Percentiles rank a stretch among this genome's conserved stretches.
Conservation (phyloP, 2,888 invertebrate species). For the Piscicola geometra region DNA sequence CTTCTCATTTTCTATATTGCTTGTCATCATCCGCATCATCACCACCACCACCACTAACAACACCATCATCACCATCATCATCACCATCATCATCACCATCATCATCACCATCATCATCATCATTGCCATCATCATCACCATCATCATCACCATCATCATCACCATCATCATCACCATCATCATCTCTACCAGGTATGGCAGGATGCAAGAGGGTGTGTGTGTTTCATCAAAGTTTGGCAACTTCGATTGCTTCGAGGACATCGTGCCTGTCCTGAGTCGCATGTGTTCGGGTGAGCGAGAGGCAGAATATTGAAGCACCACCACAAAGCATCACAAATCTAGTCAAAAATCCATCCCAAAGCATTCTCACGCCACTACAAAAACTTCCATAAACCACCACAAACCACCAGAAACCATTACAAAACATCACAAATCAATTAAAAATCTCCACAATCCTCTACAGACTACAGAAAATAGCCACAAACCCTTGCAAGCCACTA, state of each 20-base stretch:
- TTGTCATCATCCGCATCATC: background rate
- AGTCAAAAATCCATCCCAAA: too few species aligned
- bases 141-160: slow-evolving; percentile 25
- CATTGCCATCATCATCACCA: slow-evolving; percentile 8
- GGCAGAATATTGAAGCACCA: too few species aligned
- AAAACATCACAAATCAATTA: too few species aligned
- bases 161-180: background rate
- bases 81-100: too few species aligned
- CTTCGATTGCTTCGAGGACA: background rate
- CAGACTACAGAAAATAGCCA: too few species aligned
- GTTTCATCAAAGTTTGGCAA: background rate
- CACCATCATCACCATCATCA: too few species aligned
- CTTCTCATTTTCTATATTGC: background rate
- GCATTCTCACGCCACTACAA: too few species aligned
- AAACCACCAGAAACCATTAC: too few species aligned
- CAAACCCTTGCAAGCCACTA: too few species aligned
- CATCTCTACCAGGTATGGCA: slow-evolving; percentile 6
- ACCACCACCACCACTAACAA: background rate
- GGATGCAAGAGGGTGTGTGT: background rate
- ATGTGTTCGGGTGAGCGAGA: background rate
- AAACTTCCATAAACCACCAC: too few species aligned
- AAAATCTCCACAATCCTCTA: too few species aligned
- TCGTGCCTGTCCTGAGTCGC: background rate
- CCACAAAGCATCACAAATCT: too few species aligned
- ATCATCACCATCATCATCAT: slow-evolving; percentile 15